A percentile compares a stretch with the other conserved stretches of the same genome.
Evolutionary conservation across 2,888 invertebrate species (phyloP).

Genomic region (Dascillus cervinus): DNA sequence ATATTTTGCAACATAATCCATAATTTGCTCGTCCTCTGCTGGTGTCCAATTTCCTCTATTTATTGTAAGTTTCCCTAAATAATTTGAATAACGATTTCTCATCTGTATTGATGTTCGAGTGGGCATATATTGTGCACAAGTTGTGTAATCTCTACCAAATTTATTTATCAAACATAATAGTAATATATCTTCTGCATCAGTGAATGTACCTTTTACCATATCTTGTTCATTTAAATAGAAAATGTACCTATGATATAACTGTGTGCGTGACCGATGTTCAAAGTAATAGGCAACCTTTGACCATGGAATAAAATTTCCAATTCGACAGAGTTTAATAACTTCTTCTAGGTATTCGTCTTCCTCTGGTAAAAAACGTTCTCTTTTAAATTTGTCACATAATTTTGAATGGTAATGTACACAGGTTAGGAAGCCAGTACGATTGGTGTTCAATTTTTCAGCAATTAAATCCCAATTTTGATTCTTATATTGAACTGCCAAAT

Average conservation of each 20-base stretch:
- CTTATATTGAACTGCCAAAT: constrained; percentile 38
- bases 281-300: constrained; percentile 56
- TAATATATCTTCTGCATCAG: constrained; percentile 57
- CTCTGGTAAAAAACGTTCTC: constrained; percentile 54
- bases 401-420: constrained; percentile 58
- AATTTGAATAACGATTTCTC: constrained; percentile 50
- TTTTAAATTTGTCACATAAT: constrained; percentile 29
- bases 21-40: constrained; percentile 52
- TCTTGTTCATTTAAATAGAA: constrained; percentile 42
- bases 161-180: constrained; percentile 54
- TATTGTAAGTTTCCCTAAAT: constrained; percentile 35
- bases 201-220: constrained; percentile 55
- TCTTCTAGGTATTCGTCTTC: constrained; percentile 61
- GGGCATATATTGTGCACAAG: constrained; percentile 50
- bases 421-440: constrained; percentile 61
- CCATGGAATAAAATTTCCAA: constrained; percentile 69
- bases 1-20: constrained; percentile 46
- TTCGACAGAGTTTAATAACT: constrained; percentile 54
- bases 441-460: constrained; percentile 48
- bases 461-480: constrained; percentile 62
- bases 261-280: constrained; percentile 54
- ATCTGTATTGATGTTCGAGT: constrained; percentile 56
- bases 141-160: constrained; percentile 53
- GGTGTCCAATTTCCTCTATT: constrained; percentile 51
- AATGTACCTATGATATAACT: constrained; percentile 54